Evolutionary conservation across 2,888 invertebrate species (phyloP).

Genomic region (Trachelus stipa): DNA sequence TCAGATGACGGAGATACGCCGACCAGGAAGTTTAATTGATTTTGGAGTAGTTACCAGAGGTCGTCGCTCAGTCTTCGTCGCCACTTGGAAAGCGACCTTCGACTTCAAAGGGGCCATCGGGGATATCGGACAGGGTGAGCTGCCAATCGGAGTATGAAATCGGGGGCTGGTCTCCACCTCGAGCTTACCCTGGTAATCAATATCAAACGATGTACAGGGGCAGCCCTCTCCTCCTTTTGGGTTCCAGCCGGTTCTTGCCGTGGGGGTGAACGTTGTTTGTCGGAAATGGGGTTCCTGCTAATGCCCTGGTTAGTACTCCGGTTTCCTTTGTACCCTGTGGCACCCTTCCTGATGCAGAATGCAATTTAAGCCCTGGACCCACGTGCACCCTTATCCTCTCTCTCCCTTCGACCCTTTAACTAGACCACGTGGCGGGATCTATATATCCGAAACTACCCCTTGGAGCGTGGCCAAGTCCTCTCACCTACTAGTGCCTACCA

Average conservation of each 20-base stretch:
- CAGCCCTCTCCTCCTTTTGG: not conserved
- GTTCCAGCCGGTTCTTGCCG: not conserved
- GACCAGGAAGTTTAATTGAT: conserved; percentile 42
- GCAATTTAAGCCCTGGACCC: conserved; percentile 52
- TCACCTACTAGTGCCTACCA: not conserved
- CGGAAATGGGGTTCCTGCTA: conserved; percentile 58
- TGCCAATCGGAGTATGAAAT: conserved; percentile 59
- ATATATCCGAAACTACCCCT: not conserved
- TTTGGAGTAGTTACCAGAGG: conserved; percentile 29
- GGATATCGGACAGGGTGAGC: conserved; percentile 43
- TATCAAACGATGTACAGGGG: conserved; percentile 51
- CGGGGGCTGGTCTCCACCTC: conserved; percentile 45
- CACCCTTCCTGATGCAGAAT: conserved; percentile 43
- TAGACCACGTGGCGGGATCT: conserved; percentile 29
- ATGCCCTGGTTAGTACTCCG: conserved; percentile 63
- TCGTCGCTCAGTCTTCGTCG: conserved; percentile 13
- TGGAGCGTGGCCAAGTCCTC: not conserved
- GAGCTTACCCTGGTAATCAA: conserved; percentile 54
- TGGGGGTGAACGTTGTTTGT: conserved; percentile 55
- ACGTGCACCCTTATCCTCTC: conserved; percentile 5
- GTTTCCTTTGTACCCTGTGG: conserved; percentile 49
- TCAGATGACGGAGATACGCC: not conserved
- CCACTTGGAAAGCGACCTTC: conserved; percentile 15
- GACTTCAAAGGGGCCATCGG: conserved; percentile 58
- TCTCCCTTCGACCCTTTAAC: conserved; percentile 25